Evolutionary conservation across 2,797 vertebrate genomes (phyloP), one percentile per base, ranked within the genome.

Genomic region (Pantherophis alleghaniensis): DNA sequence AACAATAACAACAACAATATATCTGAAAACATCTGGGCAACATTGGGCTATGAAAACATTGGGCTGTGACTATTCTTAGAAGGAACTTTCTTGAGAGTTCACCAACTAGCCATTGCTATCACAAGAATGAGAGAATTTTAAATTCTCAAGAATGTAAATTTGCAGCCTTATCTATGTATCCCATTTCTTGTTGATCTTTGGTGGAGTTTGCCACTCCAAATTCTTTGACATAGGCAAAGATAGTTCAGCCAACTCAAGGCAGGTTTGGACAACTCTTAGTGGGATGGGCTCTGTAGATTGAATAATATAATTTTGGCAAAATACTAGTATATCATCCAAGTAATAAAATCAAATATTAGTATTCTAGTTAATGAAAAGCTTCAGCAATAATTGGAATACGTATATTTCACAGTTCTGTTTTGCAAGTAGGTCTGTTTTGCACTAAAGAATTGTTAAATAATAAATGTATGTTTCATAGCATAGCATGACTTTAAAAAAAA

Each of bases 81-180:
- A 74, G 32, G 7, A 74, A 74, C 16, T 37, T 74, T 7, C 32
- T 37, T 42, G 18, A 42, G 57, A 37, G 57, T 95, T 91, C 59
- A 83, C 0, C 95, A 91, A 20, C 10, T 57, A 88, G 11, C 56
- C 14, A 53, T 57, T 87, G 42, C 26, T 1, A 90, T 91, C 92
- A 88, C 86, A 32, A 88, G 42, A 32, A 88, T 55, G 18, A 91
- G 88, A 92, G 69, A 63, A 79, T 92, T 55, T n/a, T 61, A 14
- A 79, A 55, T 60, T 59, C 26, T 60, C 22, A 12, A 18, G 18
- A 9, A 57, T 18, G 42, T 51, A 88, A 88, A 28, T 86, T 90
- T 26, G 22, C 37, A 59, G 5, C 55, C n/a, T 90, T 79, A 53
- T 66, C 26, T 59, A 7, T 47, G 26, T 61, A 57, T 2, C 2